Evolutionary conservation across 2,113 vertebrate genomes (phyloP).

Genomic region (Laticauda laticaudata): DNA sequence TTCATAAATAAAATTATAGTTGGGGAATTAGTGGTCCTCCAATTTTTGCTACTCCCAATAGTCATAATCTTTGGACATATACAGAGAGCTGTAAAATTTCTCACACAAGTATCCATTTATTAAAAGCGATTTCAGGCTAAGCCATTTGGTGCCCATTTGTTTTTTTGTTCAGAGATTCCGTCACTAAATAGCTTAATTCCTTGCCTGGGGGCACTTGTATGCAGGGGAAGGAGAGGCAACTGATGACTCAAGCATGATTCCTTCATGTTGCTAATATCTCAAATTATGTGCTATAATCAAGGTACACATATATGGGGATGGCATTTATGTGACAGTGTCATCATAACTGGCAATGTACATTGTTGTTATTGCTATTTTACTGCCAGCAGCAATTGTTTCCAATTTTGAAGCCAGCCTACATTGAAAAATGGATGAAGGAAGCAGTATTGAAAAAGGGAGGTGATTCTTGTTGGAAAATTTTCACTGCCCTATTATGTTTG

Average conservation of each 20-base stretch:
- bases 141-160: neutral
- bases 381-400: neutral
- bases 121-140: neutral
- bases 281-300: neutral
- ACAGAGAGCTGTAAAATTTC: neutral
- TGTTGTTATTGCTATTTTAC: neutral
- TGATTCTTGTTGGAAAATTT: neutral
- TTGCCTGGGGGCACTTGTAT: neutral
- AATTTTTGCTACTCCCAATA: neutral
- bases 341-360: neutral
- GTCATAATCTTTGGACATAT: neutral
- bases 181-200: neutral
- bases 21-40: neutral
- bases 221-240: neutral
- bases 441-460: neutral
- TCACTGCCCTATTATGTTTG: neutral
- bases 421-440: neutral
- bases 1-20: neutral
- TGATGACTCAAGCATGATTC: neutral
- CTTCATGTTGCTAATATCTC: neutral
- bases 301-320: neutral
- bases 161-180: fast-evolving
- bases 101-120: neutral
- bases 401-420: neutral
- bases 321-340: neutral